A percentile compares a stretch with the other conserved stretches of the same genome.
Evolutionary conservation across 1,140 invertebrate genomes (phyloP).

Genomic region (Marisa cornuarietis): DNA sequence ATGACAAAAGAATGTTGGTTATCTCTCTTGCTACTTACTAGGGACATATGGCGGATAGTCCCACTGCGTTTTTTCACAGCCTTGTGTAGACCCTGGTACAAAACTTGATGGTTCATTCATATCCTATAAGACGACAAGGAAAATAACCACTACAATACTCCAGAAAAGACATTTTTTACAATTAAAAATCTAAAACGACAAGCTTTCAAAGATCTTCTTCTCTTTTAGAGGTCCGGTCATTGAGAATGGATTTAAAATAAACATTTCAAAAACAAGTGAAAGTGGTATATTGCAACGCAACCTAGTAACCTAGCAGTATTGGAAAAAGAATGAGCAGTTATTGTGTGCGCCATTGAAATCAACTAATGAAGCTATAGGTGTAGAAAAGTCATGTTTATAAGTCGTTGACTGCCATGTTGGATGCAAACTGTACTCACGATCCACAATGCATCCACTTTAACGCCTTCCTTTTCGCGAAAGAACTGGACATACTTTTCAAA

Average conservation of each 20-base stretch:
- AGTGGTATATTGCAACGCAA: no score
- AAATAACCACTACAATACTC: background rate
- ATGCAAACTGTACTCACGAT: slow-evolving; percentile 42
- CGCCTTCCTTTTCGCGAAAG: slow-evolving; percentile 58
- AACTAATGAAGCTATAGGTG: no score
- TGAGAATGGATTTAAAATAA: no score
- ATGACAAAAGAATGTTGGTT: no score
- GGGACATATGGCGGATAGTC: slow-evolving; percentile 65
- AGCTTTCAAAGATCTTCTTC: no score
- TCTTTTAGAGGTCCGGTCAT: no score
- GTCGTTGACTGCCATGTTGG: background rate
- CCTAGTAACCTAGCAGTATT: no score
- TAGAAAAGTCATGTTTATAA: no score
- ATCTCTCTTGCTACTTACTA: slow-evolving; percentile 61
- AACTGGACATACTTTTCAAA: slow-evolving; percentile 60
- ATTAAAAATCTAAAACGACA: no score
- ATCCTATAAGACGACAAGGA: slow-evolving; percentile 41
- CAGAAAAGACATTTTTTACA: background rate
- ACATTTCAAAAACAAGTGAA: no score
- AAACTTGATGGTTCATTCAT: slow-evolving; percentile 89
- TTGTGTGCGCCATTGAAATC: no score
- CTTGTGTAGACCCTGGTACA: slow-evolving; percentile 70
- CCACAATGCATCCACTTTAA: slow-evolving; percentile 76
- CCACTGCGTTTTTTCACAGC: slow-evolving; percentile 70
- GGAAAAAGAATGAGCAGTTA: no score